Base-by-base conservation (phyloP, 2,888 invertebrate species). In the Chloroclysta siterata region DNA sequence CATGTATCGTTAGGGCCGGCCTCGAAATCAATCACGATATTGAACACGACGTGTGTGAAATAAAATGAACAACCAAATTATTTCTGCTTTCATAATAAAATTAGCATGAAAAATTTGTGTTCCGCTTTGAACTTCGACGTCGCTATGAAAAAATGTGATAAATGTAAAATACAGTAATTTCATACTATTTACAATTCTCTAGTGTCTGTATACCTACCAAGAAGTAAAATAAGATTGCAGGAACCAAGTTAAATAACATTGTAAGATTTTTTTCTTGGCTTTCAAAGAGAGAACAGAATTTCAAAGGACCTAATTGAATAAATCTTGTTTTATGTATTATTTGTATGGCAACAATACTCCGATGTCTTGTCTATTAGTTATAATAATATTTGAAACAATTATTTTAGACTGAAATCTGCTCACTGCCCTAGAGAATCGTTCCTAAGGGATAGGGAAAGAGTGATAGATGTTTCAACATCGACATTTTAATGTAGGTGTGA, bases 1-100 rank as follows among this genome's bases (percentile, higher is more conserved):
- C 87, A 89, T 87, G 88, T 89, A 87, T 90, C 89, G 88, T 89
- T 88, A 85, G 84, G 84, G 87, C 82, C 82, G 80, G 84, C 84
- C 81, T 84, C 82, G 87, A 85, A 87, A 90, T 90, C 90, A 89
- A 90, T 90, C 88, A 88, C 82, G 84, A 84, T 89, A 89, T 89
- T 90, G 36, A 39, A 8, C 11, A 89, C 89, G 84, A 39, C 85
- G 85, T 83, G 85, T 84, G 87, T 86, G 79, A 90, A 89, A 89
- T 85, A 89, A 87, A 87, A 83, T 83, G 85, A 83, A 87, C 81
- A 80, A 79, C 79, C 81, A 82, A 79, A 83, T 81, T 81, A 81
- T 76, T 77, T 75, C 71, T 69, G 68, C 65, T 57, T 65, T 72
- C 72, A 68, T 63, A 62, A 53, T 28, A 44, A 58, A 59, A 11